Evolutionary conservation across 2,797 vertebrate genomes (phyloP).

Genomic region (Pempheris klunzingeri): DNA sequence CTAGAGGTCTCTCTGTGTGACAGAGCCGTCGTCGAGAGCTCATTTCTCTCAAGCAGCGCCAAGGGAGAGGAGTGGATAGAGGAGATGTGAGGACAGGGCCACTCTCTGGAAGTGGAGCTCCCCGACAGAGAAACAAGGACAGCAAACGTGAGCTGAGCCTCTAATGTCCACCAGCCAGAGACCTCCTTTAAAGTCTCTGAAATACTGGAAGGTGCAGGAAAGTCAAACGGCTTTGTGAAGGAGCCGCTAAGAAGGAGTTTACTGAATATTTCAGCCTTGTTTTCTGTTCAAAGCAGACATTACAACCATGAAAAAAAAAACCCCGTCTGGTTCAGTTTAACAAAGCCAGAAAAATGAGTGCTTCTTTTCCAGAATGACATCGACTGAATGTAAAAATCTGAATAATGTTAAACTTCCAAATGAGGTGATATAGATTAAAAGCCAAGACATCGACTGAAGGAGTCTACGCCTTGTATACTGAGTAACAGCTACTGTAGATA

Average conservation of each 20-base stretch:
- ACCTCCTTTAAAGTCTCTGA: constrained; percentile 37
- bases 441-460: background rate
- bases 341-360: background rate
- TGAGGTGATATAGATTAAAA: background rate
- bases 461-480: no score
- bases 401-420: constrained; percentile 7
- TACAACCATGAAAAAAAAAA: constrained; percentile 20
- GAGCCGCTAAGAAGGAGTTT: constrained; percentile 33
- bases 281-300: constrained; percentile 29
- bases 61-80: constrained; percentile 40
- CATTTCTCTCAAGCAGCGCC: constrained; percentile 42
- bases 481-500: background rate
- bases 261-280: constrained; percentile 39
- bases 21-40: constrained; percentile 33
- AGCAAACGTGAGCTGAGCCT: constrained; percentile 55
- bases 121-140: constrained; percentile 55
- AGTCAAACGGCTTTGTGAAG: constrained; percentile 40
- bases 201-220: constrained; percentile 24
- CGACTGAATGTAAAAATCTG: constrained; percentile 4
- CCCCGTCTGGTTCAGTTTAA: background rate
- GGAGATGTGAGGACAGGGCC: constrained; percentile 55
- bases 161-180: constrained; percentile 35
- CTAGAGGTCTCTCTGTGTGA: constrained; percentile 48
- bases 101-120: constrained; percentile 52
- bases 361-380: background rate